A percentile compares a stretch with the other conserved stretches of the same genome.
Evolutionary conservation across 2,888 invertebrate genomes (phyloP).

Genomic region (Tenthredo livida): DNA sequence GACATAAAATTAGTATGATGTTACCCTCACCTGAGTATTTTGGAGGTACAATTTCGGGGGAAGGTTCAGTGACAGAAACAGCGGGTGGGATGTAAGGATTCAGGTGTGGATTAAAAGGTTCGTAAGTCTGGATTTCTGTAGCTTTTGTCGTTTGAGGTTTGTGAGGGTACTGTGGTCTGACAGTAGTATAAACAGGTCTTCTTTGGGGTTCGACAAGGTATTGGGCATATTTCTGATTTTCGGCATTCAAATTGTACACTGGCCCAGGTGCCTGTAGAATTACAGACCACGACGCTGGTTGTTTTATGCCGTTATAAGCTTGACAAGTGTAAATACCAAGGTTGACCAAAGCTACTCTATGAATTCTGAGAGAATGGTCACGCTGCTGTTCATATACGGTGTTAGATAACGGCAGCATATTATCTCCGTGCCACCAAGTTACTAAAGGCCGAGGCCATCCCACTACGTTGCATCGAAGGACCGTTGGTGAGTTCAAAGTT

Average conservation of each 20-base stretch:
- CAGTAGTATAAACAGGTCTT: constrained; percentile 71
- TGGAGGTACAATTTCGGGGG: constrained; percentile 59
- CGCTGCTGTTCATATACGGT: constrained; percentile 85
- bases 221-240: constrained; percentile 81
- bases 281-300: constrained; percentile 88
- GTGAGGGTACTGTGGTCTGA: constrained; percentile 74
- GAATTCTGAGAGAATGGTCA: constrained; percentile 88
- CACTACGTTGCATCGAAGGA: constrained; percentile 89
- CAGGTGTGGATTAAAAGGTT: constrained; percentile 73
- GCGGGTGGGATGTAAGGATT: constrained; percentile 67
- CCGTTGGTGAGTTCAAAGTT: constrained; percentile 85
- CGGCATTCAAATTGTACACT: constrained; percentile 81
- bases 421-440: constrained; percentile 91
- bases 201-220: constrained; percentile 82
- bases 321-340: constrained; percentile 94
- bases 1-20: constrained; percentile 22
- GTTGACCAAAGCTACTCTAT: constrained; percentile 85
- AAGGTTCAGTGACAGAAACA: constrained; percentile 66
- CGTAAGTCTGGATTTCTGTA: constrained; percentile 71
- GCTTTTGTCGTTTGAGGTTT: constrained; percentile 65
- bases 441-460: constrained; percentile 90
- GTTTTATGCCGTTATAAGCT: constrained; percentile 90
- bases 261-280: constrained; percentile 87
- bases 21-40: constrained; percentile 70
- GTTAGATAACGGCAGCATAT: constrained; percentile 87